Percentiles rank a stretch among this genome's conserved stretches.
phyloP scores from a whole-genome alignment of 2,888 invertebrate species.

The Malachius bipustulatus region DNA sequence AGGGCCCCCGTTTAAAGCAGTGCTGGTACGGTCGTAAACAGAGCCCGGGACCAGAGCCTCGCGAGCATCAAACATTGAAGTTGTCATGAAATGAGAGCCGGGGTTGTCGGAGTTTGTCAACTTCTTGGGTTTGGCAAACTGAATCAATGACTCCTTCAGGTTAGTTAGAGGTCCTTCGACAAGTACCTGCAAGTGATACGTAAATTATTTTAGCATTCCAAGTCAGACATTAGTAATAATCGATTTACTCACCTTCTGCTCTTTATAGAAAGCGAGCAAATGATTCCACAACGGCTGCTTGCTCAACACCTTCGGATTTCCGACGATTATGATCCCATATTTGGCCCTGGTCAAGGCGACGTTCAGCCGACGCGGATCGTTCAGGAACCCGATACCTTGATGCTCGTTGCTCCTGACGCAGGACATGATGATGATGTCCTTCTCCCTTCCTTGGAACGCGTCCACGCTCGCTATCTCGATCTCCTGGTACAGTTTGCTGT shows the following conservation, averaged over 20 bases:
- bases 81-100: constrained; percentile 95
- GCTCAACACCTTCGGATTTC: constrained; percentile 96
- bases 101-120: constrained; percentile 89
- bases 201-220: too few relatives aligned
- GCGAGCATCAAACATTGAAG: constrained; percentile 91
- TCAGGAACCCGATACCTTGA: constrained; percentile 97
- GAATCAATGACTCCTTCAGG: constrained; percentile 90
- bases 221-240: too few relatives aligned
- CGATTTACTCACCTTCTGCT: too few relatives aligned
- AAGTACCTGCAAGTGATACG: too few relatives aligned
- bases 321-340: constrained; percentile 95
- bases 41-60: constrained; percentile 92
- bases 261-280: constrained; percentile 91
- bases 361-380: constrained; percentile 94
- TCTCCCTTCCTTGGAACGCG: constrained; percentile 98
- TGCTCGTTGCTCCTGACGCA: constrained; percentile 98
- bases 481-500: constrained; percentile 93
- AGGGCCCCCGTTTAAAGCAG: constrained; percentile 24
- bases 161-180: constrained; percentile 97
- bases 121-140: constrained; percentile 95
- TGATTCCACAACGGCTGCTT: constrained; percentile 99
- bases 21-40: constrained; percentile 68
- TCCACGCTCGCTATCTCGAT: constrained; percentile 99
- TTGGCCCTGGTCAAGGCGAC: constrained; percentile 96
- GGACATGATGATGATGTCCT: constrained; percentile 98